Evolutionary conservation across 2,888 invertebrate species (phyloP), one percentile per base, ranked within the genome.

Genomic region (Embidobia sp.): DNA sequence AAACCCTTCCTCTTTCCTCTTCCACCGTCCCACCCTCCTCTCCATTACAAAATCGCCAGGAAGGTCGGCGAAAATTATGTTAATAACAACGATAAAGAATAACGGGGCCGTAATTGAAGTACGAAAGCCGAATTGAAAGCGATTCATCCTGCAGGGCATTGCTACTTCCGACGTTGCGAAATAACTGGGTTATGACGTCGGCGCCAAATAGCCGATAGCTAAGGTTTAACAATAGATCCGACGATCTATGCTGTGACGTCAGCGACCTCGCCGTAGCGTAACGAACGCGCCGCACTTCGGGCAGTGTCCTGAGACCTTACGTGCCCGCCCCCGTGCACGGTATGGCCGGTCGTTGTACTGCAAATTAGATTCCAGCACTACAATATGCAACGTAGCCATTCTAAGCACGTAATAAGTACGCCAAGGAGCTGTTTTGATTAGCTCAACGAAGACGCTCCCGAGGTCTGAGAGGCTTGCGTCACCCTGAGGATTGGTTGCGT

Each of bases 181-280:
- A 72, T 83, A 84, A 84, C 83, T 84, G 79, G 84, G 84, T 84
- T 84, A 84, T 84, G 84, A 84, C 84, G 83, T 84, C 80, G 81
- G 78, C 80, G 81, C 80, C 78, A 79, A 80, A 79, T 79, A 82
- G 81, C 81, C 82, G 72, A 72, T 78, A 76, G 79, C 72, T 51
- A 61, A 75, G 55, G 77, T 72, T 79, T 74, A 77, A 79, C 79
- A 79, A 79, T 79, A 79, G 79, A 79, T 76, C 69, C 72, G 42
- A 75, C 77, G 64, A 77, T 77, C 76, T 79, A 79, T 78, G 69
- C 76, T 63, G 63, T 80, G 80, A 80, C 80, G 80, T 79, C 78
- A 79, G 79, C 69, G 66, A 57, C 74, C 63, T 61, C 70, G 40
- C 22, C 48, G 46, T 18, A 61, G 67, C 6, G 40, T 19, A 37